Percentiles rank a stretch among this genome's conserved stretches.
Conservation (phyloP, 1,140 invertebrate genomes). For the Muscidifurax raptorellus region DNA sequence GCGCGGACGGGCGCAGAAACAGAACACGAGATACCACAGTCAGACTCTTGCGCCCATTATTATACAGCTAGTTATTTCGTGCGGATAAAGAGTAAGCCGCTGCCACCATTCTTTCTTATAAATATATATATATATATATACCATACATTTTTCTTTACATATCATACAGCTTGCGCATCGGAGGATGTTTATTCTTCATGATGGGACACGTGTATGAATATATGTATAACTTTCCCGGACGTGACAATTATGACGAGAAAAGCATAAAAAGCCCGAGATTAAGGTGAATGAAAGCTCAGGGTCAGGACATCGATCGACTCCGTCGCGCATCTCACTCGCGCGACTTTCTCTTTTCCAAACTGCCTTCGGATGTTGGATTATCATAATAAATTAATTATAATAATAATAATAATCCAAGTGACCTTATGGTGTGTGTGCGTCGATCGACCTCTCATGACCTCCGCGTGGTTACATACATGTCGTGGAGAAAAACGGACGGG, state of each 20-base stretch:
- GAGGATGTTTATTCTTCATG: too few relatives aligned
- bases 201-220: too few relatives aligned
- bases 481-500: conserved; percentile 46
- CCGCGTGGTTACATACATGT: conserved; percentile 37
- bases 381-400: background rate
- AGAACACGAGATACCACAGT: conserved; percentile 72
- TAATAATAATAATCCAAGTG: background rate
- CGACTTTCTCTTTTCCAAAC: conserved; percentile 12
- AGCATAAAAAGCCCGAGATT: conserved; percentile 59
- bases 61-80: background rate
- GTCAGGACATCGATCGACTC: conserved; percentile 57
- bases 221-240: conserved; percentile 6
- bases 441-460: conserved; percentile 64
- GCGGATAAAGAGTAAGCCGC: conserved; percentile 53
- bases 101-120: conserved; percentile 69
- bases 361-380: background rate
- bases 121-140: too few relatives aligned
- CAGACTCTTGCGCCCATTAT: conserved; percentile 68
- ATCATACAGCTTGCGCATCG: too few relatives aligned
- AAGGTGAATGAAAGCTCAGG: conserved; percentile 60
- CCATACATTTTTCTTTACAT: too few relatives aligned
- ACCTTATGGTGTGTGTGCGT: conserved; percentile 19
- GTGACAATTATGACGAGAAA: background rate
- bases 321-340: background rate
- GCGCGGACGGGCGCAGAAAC: conserved; percentile 57